Base-by-base conservation (phyloP, 2,888 invertebrate species). In the Synergus laeviventris region DNA sequence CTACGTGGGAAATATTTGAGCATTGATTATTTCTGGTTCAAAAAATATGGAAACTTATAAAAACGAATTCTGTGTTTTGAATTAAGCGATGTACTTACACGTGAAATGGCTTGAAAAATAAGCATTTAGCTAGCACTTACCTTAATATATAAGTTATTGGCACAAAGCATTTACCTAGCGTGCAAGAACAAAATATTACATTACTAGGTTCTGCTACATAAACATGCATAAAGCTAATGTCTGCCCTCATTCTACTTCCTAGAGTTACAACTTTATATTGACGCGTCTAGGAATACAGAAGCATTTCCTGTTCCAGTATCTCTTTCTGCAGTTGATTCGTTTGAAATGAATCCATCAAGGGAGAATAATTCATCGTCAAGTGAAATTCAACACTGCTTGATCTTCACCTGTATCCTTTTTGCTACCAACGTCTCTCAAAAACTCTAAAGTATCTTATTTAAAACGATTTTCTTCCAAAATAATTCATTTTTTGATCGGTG, bases 131-230 rank as follows among this genome's bases (percentile, higher is more conserved):
- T 74, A 77, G 77, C 74, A 78, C 81, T 76, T 81, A 83, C 78
- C 85, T 88, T 89, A 87, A 89, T 90, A 90, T 90, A 90, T 90
- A 90, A 90, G 86, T 87, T 89, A 87, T 82, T 39, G 74, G 80
- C 81, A 89, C 88, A 90, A 90, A 86, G 88, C 85, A 85, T 79
- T 80, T 86, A 86, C 81, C 78, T 81, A 86, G 86, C 88, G 85
- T 89, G 86, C 84, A 86, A 85, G 81, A 85, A 81, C 80, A 82
- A 74, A 78, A 78, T 88, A 87, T 90, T 85, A 81, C 74, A 83
- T 91, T 89, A 87, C 90, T 80, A 21, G 64, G 88, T 89, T 87
- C 84, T 83, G 88, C 86, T 86, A 56, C 70, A 79, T 81, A 87
- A 88, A 77, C 88, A 87, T 82, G 81, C 84, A 90, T 82, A 90